These are phyloP conservation scores for Tamandua tetradactyla DNA, from an alignment of 2,797 vertebrate genomes.

Conservation along the genomic window DNA sequence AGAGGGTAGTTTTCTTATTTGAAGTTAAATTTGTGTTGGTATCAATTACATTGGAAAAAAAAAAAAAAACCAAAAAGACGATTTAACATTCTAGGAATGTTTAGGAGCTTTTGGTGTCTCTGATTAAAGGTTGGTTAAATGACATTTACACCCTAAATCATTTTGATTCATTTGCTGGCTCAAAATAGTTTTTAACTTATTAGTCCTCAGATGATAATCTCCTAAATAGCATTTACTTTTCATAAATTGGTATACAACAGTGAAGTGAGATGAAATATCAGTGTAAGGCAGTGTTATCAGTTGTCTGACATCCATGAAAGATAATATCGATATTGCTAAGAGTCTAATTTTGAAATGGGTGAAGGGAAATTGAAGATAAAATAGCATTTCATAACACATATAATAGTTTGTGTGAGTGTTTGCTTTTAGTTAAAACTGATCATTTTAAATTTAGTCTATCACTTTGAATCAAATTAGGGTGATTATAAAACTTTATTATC, in stretches of 20 bases:
- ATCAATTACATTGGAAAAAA: background rate
- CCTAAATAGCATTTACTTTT: constrained; percentile 55
- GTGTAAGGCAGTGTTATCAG: constrained; percentile 58
- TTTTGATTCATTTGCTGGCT: constrained; percentile 31
- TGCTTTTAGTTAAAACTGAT: background rate
- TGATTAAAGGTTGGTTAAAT: constrained; percentile 53
- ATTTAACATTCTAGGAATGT: background rate
- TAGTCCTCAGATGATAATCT: constrained; percentile 51
- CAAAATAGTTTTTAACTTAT: constrained; percentile 18
- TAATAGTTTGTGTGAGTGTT: background rate
- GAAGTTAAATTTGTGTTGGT: background rate
- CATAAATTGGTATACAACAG: constrained; percentile 34
- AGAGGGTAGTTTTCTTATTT: constrained; percentile 22
- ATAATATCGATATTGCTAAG: background rate
- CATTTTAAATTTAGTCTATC: background rate
- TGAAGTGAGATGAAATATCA: constrained; percentile 42
- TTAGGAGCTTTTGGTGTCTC: constrained; percentile 12
- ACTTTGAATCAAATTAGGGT: background rate
- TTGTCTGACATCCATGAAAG: constrained; percentile 43
- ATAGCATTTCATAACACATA: constrained; percentile 45
- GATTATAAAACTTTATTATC: background rate
- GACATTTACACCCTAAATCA: constrained; percentile 30
- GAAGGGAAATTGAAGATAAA: background rate
- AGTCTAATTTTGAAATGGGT: constrained; percentile 57
- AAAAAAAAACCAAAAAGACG: background rate